Evolutionary conservation across 2,888 invertebrate species (phyloP).

Genomic region (Limnephilus marmoratus): DNA sequence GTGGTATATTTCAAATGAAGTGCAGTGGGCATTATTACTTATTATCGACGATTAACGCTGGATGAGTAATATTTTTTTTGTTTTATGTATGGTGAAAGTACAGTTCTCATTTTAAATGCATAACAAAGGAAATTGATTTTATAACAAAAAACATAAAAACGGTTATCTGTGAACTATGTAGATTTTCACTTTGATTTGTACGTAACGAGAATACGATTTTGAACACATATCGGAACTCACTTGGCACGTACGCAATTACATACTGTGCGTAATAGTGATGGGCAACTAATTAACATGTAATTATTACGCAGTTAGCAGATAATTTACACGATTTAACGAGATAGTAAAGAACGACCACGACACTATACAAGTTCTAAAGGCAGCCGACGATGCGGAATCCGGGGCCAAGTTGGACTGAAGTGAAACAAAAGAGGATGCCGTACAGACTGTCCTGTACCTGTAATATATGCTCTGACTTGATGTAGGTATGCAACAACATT

Average conservation of each 20-base stretch:
- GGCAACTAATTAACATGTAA: neutral
- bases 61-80: neutral
- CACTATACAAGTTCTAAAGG: neutral
- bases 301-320: neutral
- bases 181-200: neutral
- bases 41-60: too few relatives aligned
- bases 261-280: neutral
- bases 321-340: neutral
- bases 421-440: conserved; percentile 9
- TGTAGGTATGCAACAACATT: neutral
- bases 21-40: neutral
- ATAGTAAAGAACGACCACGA: neutral
- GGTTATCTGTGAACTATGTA: neutral
- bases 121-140: neutral
- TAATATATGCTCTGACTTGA: neutral
- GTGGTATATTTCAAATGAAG: neutral
- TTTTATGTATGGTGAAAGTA: neutral
- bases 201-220: neutral
- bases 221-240: neutral
- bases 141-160: neutral
- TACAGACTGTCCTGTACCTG: conserved; percentile 8
- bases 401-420: neutral
- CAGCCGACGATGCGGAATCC: neutral
- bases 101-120: neutral
- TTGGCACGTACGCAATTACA: neutral